Evolutionary conservation across 1,140 invertebrate species (phyloP).

Genomic region (Sitobion miscanthi): DNA sequence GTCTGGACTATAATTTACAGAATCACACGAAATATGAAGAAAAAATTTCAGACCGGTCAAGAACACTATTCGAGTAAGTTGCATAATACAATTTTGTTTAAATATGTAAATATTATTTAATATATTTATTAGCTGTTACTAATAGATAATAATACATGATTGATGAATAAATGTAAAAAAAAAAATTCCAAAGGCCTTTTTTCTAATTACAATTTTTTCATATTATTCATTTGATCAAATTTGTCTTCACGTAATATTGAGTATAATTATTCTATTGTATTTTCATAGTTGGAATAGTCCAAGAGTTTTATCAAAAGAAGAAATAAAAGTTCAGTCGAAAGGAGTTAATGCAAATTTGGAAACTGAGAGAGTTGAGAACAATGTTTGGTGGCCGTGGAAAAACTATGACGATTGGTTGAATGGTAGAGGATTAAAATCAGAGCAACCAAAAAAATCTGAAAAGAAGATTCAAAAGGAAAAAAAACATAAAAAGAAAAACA

Average conservation of each 20-base stretch:
- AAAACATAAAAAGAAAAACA: constrained; percentile 8
- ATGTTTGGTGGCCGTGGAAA: constrained; percentile 54
- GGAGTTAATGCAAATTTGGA: neutral
- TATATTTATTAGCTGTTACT: neutral
- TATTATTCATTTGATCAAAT: neutral
- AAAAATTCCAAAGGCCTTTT: neutral
- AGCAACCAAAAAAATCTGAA: neutral
- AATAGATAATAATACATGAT: neutral
- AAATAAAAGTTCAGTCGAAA: neutral
- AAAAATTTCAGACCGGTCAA: neutral
- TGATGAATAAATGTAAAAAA: neutral
- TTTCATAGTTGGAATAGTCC: constrained; percentile 32
- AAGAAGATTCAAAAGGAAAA: constrained; percentile 12
- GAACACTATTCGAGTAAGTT: constrained; percentile 40
- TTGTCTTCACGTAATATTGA: neutral
- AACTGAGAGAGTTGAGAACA: constrained; percentile 25
- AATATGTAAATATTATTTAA: neutral
- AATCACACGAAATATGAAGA: neutral
- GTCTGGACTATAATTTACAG: constrained; percentile 33
- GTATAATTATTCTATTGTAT: neutral
- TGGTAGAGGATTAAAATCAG: constrained; percentile 37
- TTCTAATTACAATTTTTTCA: neutral
- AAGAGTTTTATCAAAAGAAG: neutral
- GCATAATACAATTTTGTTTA: neutral
- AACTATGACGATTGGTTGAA: constrained; percentile 50